Base-by-base conservation (phyloP, 2,888 invertebrate genomes). In the Caenorhabditis panamensis region DNA sequence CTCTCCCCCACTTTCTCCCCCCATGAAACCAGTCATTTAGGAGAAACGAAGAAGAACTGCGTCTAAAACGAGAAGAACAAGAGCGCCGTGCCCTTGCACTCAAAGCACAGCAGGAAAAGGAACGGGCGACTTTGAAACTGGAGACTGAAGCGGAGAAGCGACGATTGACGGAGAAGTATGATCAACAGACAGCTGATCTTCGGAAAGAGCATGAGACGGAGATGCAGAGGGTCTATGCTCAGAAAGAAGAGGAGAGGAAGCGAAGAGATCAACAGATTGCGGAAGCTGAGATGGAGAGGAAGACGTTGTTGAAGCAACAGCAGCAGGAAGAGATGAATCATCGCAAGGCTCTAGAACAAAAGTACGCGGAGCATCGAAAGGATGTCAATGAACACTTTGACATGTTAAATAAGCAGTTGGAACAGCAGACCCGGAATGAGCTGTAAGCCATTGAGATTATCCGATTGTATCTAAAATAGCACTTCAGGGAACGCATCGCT, bases 71-170 rank as follows among this genome's bases (percentile, higher is more conserved):
- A 1, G 22, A 26, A 11, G 16, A 26, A 4, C 53, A 53, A 53
- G 53, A 22, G 16, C 22, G 18, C 5, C 53, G 53, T 5, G 26
- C 26, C 1, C 26, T 26, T 6, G 1, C 24, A 13, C 53, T 53
- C 53, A 9, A 26, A 2, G 26, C 20, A 16, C 3, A 53, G 26
- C 53, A 26, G 11, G 26, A 16, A 2, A 13, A 20, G 13, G 53
- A 53, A 16, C 26, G 16, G 26, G 26, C 24, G 11, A 6, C 1
- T 5, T 9, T 26, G 16, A 22, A 36, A 24, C 16, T 8, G 6
- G 59, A 31, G n/a, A n/a, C 41, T 5, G 59, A 59, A 2, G 22
- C 4, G 36, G 59, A 59, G 59, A 59, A 44, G 59, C 41, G 24
- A 18, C 37, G 59, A 1, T 11, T 41, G 59, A 59, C 4, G 16